phyloP scores from a whole-genome alignment of 2,113 vertebrate species.

The Oriolus oriolus region DNA sequence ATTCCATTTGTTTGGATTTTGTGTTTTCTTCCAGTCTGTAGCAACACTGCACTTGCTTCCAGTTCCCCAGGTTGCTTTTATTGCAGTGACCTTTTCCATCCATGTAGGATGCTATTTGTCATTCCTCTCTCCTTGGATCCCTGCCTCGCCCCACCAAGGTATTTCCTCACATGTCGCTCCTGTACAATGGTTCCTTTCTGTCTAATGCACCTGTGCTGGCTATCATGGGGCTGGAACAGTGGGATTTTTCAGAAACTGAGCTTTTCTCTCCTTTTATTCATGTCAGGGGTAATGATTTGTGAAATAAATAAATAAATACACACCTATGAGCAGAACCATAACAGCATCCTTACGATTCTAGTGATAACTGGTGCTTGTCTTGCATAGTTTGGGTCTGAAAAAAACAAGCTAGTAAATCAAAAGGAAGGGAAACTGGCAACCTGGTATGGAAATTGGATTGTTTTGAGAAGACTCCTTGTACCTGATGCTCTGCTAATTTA shows the following conservation, averaged over 20 bases:
- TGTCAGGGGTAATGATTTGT: conserved; percentile 28
- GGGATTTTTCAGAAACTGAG: conserved; percentile 14
- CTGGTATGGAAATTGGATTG: background rate
- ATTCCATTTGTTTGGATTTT: conserved; percentile 47
- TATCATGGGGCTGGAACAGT: background rate
- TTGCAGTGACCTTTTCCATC: conserved; percentile 66
- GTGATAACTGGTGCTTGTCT: background rate
- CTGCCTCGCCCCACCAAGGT: background rate
- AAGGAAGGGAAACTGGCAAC: background rate
- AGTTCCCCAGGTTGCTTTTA: conserved; percentile 65
- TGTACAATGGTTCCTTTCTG: background rate
- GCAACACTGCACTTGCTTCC: conserved; percentile 45
- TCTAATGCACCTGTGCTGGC: conserved; percentile 20
- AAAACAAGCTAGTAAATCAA: background rate
- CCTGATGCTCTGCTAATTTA: conserved; percentile 27
- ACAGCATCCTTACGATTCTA: background rate
- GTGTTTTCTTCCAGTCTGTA: conserved; percentile 49
- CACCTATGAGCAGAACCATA: background rate
- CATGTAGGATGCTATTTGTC: conserved; percentile 5
- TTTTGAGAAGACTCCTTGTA: background rate
- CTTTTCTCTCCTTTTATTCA: background rate
- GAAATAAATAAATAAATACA: conserved; percentile 5
- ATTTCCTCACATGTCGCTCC: background rate
- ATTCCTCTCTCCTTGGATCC: background rate
- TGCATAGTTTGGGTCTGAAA: background rate